Base-by-base conservation (phyloP, 2,888 invertebrate genomes). In the Sphecodes monilicornis region DNA sequence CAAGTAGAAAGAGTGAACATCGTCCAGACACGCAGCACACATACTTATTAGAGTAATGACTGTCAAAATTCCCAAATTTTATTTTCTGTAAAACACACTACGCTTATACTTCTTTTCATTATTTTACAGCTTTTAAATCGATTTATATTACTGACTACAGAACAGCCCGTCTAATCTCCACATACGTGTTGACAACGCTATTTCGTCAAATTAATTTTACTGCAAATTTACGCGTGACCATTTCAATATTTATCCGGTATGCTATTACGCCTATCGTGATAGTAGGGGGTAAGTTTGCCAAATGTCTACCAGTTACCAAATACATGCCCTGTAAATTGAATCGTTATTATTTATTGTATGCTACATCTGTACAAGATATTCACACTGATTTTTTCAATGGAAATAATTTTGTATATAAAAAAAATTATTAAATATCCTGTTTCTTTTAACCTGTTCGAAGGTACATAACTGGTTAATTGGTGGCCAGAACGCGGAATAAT, bases 241-340 rank as follows among this genome's bases (percentile, higher is more conserved):
- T 29, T 60, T 60, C 60, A 29, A 60, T 60, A 60, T 16, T 60
- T 60, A 60, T 60, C 5, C 16, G 29, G 60, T 16, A 13, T 0
- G n/a, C 11, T 54, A n/a, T 54, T 54, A 54, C 54, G n/a, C 0
- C 3, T 54, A n/a, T 11, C n/a, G n/a, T 1, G 54, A 54, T n/a
- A 54, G 54, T 54, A 54, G n/a, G 11, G 54, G 54, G n/a, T n/a
- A n/a, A 54, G n/a, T 54, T n/a, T 54, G n/a, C 54, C 54, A n/a
- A n/a, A 54, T 54, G 54, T n/a, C n/a, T 11, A n/a, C 11, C n/a
- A n/a, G 11, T n/a, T 10, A 29, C 16, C 60, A 29, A 16, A 60
- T 29, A 29, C n/a, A 11, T 26, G 6, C 6, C 16, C 29, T 16
- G 60, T 60, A 16, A 16, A 60, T 60, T 29, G 29, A 60, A 29